phyloP scores from a whole-genome alignment of 2,888 invertebrate species.

The Xestobium rufovillosum region DNA sequence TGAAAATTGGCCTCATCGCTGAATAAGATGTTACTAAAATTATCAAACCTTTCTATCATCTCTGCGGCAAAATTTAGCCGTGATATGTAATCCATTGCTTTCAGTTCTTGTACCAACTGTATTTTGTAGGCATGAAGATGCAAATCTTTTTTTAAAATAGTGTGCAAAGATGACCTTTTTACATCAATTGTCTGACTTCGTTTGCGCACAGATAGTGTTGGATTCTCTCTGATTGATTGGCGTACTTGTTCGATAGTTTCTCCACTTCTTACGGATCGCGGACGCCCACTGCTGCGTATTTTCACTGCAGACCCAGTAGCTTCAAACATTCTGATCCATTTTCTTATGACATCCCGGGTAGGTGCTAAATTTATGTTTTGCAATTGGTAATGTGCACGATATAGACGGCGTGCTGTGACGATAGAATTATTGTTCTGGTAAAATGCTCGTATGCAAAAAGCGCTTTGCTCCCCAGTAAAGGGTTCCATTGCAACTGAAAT shows the following conservation, averaged over 20 bases:
- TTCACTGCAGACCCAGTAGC: background rate
- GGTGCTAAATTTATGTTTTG: background rate
- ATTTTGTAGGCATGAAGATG: background rate
- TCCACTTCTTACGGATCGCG: slow-evolving; percentile 1
- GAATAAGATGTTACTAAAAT: slow-evolving; percentile 2
- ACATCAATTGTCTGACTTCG: background rate
- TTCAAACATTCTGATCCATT: background rate
- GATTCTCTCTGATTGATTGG: background rate
- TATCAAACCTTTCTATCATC: background rate
- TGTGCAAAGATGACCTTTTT: background rate
- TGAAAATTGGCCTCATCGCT: background rate
- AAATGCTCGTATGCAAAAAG: background rate
- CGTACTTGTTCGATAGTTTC: background rate
- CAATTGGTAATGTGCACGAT: background rate
- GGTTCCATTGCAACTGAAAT: background rate
- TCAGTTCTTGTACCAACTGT: background rate
- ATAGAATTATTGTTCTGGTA: background rate
- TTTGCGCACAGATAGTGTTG: background rate
- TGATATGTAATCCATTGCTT: background rate
- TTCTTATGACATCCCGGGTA: background rate
- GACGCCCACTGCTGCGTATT: background rate
- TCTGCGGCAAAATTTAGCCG: background rate
- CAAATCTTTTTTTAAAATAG: background rate
- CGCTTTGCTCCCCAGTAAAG: background rate
- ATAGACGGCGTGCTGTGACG: background rate